phyloP scores from a whole-genome alignment of 2,888 invertebrate species.

The Caenorhabditis japonica region DNA sequence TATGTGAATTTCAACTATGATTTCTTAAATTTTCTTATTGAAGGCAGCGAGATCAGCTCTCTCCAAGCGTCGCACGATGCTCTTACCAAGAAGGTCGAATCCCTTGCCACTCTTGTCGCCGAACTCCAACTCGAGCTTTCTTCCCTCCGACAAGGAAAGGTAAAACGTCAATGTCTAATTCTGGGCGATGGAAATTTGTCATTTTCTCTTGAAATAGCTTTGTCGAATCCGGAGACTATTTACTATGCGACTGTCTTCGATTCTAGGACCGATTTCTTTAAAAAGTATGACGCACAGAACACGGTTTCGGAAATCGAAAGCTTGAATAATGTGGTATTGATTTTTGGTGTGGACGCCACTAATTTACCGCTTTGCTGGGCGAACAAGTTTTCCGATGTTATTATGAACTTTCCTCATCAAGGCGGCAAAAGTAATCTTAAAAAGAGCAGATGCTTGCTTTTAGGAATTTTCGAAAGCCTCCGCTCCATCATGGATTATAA shows the following conservation, averaged over 20 bases:
- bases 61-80: conserved; percentile 56
- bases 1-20: too few relatives aligned
- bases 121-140: conserved; percentile 50
- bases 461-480: conserved; percentile 67
- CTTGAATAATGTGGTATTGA: conserved; percentile 45
- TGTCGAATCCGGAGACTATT: conserved; percentile 15
- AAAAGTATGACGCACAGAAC: conserved; percentile 44
- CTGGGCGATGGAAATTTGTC: conserved; percentile 67
- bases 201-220: conserved; percentile 57
- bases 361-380: conserved; percentile 40
- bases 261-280: conserved; percentile 42
- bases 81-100: conserved; percentile 56
- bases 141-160: conserved; percentile 32
- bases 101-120: conserved; percentile 56
- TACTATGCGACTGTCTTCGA: conserved; percentile 63
- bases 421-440: conserved; percentile 82
- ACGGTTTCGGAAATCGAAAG: conserved; percentile 33
- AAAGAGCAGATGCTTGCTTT: conserved; percentile 80
- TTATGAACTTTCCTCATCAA: conserved; percentile 83
- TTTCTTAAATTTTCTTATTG: background rate
- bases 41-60: conserved; percentile 43
- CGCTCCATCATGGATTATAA: conserved; percentile 30
- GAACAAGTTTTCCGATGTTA: conserved; percentile 79
- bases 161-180: conserved; percentile 39
- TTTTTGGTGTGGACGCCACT: conserved; percentile 61